A percentile compares a stretch with the other conserved stretches of the same genome.
phyloP scores from a whole-genome alignment of 1,140 invertebrate genomes.

The Teleogryllus occipitalis region DNA sequence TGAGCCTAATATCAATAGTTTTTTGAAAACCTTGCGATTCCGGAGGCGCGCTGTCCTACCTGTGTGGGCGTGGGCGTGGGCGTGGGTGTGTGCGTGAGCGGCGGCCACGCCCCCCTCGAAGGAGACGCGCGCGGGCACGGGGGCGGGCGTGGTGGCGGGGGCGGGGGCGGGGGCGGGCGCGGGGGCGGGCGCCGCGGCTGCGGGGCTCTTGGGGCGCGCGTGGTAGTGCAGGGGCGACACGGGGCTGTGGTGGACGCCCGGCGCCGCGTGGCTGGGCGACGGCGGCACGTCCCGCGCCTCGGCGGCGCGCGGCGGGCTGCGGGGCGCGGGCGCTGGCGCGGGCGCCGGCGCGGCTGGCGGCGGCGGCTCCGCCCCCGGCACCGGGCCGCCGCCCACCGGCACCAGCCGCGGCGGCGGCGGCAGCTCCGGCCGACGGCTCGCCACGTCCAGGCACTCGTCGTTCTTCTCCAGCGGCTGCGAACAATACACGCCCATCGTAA shows the following conservation, averaged over 20 bases:
- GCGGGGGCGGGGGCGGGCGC: no score
- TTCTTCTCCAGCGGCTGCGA: slow-evolving; percentile 41
- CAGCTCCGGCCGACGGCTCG: slow-evolving; percentile 18
- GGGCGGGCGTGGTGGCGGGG: no score
- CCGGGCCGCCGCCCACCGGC: slow-evolving; percentile 15
- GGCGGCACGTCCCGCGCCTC: neutral
- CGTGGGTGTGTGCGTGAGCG: no score
- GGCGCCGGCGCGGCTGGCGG: neutral
- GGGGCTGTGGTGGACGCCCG: slow-evolving; percentile 33
- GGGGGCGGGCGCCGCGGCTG: no score
- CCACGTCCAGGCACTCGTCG: slow-evolving; percentile 32
- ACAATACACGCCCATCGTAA: neutral
- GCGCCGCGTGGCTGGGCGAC: slow-evolving; percentile 14
- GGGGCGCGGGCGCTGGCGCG: neutral
- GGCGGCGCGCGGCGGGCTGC: slow-evolving; percentile 20
- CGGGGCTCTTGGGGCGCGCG: slow-evolving; percentile 19
- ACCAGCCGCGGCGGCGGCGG: slow-evolving; percentile 23
- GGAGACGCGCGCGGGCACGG: neutral
- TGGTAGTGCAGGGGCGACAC: slow-evolving; percentile 43
- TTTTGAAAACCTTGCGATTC: no score
- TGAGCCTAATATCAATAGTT: no score
- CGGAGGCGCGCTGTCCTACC: no score
- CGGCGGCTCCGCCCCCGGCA: slow-evolving; percentile 19
- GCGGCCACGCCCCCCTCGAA: neutral
- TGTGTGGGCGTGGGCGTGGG: neutral